A percentile compares a stretch with the other conserved stretches of the same genome.
Evolutionary conservation across 1,140 invertebrate species (phyloP).

Genomic region (Aplysia californica): DNA sequence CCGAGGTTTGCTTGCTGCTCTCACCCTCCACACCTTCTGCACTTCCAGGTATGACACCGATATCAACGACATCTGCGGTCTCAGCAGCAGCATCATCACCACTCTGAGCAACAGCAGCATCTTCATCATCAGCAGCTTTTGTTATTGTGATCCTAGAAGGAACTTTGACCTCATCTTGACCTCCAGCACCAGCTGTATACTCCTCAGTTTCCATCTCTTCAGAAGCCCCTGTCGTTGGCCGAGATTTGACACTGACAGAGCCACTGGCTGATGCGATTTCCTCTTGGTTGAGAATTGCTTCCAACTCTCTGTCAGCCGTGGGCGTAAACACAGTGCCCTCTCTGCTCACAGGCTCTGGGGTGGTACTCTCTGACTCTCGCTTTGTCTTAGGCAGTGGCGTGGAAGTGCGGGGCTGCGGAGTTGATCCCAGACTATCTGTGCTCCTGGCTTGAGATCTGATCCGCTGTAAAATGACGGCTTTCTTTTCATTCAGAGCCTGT

Average conservation of each 20-base stretch:
- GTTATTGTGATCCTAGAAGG: background rate
- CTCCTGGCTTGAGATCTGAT: conserved; percentile 33
- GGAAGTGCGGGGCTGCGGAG: background rate
- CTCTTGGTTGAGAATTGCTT: conserved; percentile 35
- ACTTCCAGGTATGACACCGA: background rate
- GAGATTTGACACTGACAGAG: conserved; percentile 32
- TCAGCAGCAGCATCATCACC: background rate
- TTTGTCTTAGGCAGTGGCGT: background rate
- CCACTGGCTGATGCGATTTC: background rate
- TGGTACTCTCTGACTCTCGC: background rate
- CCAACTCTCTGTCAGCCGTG: conserved; percentile 54
- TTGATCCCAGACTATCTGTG: background rate
- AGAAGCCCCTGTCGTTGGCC: conserved; percentile 20
- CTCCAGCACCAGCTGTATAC: conserved; percentile 11
- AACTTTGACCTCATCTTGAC: background rate
- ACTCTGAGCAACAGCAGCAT: no score
- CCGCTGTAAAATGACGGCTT: conserved; percentile 40
- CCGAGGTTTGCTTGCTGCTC: conserved; percentile 1
- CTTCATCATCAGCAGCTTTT: background rate
- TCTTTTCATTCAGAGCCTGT: conserved; percentile 39
- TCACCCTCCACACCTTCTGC: conserved; percentile 24
- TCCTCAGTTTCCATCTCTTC: conserved; percentile 27
- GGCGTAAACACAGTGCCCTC: conserved; percentile 49
- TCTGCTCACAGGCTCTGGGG: conserved; percentile 28
- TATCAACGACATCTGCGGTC: background rate